Conservation (phyloP, 1,140 invertebrate species). For the Papilio helenus region DNA sequence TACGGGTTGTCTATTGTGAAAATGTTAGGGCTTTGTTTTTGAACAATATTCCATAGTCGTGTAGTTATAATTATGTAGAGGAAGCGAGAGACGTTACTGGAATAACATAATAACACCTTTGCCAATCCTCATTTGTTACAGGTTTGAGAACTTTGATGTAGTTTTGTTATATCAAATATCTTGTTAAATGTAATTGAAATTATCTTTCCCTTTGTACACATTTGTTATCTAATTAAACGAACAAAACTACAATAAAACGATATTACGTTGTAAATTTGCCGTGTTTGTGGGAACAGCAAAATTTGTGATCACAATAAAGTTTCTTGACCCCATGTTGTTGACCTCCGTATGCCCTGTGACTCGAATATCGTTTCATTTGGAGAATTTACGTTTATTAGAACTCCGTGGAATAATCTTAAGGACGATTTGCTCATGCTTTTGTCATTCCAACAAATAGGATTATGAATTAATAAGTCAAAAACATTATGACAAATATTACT, state of each 20-base stretch:
- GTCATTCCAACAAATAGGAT: neutral
- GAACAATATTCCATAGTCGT: no score
- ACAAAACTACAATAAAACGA: neutral
- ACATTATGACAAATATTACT: no score
- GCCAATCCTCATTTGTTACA: neutral
- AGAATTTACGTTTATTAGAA: slow-evolving; percentile 22
- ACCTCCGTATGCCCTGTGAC: neutral
- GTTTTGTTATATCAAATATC: neutral
- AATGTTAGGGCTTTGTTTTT: no score
- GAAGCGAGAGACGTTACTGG: no score
- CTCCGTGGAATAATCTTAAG: slow-evolving; percentile 1
- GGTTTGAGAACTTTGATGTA: no score
- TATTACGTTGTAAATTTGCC: slow-evolving; percentile 17
- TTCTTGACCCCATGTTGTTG: slow-evolving; percentile 26
- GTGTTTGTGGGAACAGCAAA: slow-evolving; percentile 8
- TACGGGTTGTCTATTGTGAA: no score
- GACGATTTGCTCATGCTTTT: neutral
- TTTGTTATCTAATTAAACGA: slow-evolving; percentile 8
- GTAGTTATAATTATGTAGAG: neutral
- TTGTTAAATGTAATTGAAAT: neutral
- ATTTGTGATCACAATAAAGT: slow-evolving; percentile 22
- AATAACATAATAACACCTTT: neutral
- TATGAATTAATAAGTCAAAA: neutral
- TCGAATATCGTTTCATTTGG: slow-evolving; percentile 7
- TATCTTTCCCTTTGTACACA: neutral